Conservation (phyloP, 2,797 vertebrate genomes). For the Phrynocephalus vlangalii region DNA sequence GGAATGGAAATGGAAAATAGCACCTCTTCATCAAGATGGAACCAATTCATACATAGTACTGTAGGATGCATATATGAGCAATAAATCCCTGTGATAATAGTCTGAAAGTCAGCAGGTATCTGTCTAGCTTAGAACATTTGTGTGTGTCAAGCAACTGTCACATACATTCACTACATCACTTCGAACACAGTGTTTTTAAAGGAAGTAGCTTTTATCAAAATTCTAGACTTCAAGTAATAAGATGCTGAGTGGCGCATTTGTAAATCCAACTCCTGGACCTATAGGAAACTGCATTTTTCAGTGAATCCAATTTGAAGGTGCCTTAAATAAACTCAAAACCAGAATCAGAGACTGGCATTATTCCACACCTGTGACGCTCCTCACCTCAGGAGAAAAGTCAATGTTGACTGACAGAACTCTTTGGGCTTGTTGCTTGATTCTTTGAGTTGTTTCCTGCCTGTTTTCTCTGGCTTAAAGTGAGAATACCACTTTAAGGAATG, state of each 20-base stretch:
- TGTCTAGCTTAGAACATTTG: conserved; percentile 29
- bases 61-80: accelerated
- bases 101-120: conserved; percentile 17
- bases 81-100: conserved; percentile 39
- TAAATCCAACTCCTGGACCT: not conserved
- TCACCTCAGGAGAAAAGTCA: not conserved
- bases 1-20: not conserved
- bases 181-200: not conserved
- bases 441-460: too few species aligned
- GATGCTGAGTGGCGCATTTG: not conserved
- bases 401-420: too few species aligned
- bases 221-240: not conserved
- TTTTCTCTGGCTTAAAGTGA: not conserved
- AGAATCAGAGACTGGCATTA: not conserved
- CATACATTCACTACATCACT: accelerated
- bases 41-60: accelerated
- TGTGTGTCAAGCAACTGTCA: not conserved
- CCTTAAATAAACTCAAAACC: not conserved
- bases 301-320: not conserved
- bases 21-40: conserved; percentile 30
- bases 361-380: not conserved
- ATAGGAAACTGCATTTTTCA: not conserved
- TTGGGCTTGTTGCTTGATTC: not conserved
- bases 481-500: not conserved
- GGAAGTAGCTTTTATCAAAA: not conserved